Percentiles rank a stretch among this genome's conserved stretches.
Evolutionary conservation across 2,113 vertebrate species (phyloP).

Genomic region (Dicerorhinus sumatrensis): DNA sequence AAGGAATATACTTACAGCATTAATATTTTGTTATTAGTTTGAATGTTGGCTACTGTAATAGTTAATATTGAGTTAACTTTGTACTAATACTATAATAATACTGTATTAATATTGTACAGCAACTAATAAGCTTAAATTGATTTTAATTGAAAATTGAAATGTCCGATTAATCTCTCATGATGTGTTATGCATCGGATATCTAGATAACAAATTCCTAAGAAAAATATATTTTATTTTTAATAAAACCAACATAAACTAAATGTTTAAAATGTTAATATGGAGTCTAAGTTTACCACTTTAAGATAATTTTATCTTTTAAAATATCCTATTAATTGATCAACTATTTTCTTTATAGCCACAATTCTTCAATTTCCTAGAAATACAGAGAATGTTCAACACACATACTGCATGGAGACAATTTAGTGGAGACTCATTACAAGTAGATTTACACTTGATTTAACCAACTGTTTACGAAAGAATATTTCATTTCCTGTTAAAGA

Average conservation of each 20-base stretch:
- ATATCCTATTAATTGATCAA: background rate
- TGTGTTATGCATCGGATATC: background rate
- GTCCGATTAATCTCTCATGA: background rate
- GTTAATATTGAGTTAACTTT: background rate
- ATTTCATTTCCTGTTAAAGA: background rate
- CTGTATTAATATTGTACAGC: background rate
- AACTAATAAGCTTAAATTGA: background rate
- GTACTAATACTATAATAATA: background rate
- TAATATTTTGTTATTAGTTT: conserved; percentile 4
- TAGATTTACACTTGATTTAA: background rate
- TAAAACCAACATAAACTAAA: background rate
- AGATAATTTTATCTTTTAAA: background rate
- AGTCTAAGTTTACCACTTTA: background rate
- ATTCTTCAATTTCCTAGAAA: background rate
- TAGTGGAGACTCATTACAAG: background rate
- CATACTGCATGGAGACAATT: background rate
- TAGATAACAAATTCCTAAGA: background rate
- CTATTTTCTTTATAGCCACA: background rate
- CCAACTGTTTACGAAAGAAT: background rate
- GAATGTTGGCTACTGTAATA: background rate
- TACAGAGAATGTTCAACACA: background rate
- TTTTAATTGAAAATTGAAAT: conserved; percentile 45
- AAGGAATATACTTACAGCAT: background rate
- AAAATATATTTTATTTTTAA: conserved; percentile 17
- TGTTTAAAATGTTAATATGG: background rate